These are phyloP conservation scores for Gasterosteus aculeatus DNA, from an alignment of 2,113 vertebrate species.

Conservation along the genomic window DNA sequence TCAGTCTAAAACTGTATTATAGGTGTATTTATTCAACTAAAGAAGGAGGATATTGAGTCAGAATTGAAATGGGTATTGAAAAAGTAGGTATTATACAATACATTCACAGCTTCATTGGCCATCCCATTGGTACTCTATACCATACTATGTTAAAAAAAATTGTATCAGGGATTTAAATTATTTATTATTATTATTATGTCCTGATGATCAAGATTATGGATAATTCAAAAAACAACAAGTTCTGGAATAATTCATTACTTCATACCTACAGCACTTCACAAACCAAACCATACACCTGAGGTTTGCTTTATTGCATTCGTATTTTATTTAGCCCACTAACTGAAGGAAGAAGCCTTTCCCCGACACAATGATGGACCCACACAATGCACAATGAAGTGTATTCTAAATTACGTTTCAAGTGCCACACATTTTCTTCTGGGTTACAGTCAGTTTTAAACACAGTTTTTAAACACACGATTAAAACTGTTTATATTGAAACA, in stretches of 20 bases:
- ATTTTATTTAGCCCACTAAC: neutral
- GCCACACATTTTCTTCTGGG: neutral
- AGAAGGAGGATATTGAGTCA: neutral
- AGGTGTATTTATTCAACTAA: neutral
- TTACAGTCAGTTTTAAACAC: neutral
- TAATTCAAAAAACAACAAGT: neutral
- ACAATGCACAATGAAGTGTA: neutral
- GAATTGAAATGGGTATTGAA: neutral
- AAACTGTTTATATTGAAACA: neutral
- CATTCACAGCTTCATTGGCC: neutral
- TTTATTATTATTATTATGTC: neutral
- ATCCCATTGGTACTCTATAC: neutral
- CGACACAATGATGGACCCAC: neutral
- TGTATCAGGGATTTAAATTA: neutral
- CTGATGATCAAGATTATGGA: neutral
- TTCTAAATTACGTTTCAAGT: neutral
- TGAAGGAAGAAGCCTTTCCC: neutral
- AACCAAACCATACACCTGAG: neutral
- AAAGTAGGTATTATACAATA: neutral
- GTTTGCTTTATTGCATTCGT: neutral
- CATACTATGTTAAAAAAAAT: neutral
- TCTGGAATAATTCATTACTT: slow-evolving; percentile 12
- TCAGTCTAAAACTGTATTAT: neutral
- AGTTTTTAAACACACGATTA: neutral
- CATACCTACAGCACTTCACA: neutral